Conservation (phyloP, 2,797 vertebrate genomes). For the Danio aesculapii region DNA sequence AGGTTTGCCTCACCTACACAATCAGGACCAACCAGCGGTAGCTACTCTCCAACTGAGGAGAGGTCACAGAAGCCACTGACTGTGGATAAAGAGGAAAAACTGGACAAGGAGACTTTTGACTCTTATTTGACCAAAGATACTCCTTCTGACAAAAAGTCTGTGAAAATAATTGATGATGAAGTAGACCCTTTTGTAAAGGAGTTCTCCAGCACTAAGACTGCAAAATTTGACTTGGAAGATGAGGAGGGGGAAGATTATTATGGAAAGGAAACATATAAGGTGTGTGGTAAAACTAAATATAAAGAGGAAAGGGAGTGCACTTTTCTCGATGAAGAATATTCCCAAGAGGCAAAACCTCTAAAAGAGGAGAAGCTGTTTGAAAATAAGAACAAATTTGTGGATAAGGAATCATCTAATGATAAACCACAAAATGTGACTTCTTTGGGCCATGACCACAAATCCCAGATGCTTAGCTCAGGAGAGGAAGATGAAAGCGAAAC, state of each 20-base stretch:
- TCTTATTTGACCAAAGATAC: slow-evolving; percentile 65
- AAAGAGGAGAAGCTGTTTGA: slow-evolving; percentile 63
- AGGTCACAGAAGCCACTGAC: slow-evolving; percentile 77
- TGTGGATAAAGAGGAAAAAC: slow-evolving; percentile 69
- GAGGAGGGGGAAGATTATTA: slow-evolving; percentile 74
- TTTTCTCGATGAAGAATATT: slow-evolving; percentile 89
- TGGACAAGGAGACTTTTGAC: slow-evolving; percentile 58
- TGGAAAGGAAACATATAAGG: slow-evolving; percentile 72
- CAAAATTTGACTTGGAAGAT: slow-evolving; percentile 73
- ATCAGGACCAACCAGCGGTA: slow-evolving; percentile 91
- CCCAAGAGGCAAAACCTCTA: slow-evolving; percentile 73
- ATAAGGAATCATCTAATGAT: slow-evolving; percentile 47
- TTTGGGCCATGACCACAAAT: slow-evolving; percentile 65
- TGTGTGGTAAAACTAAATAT: slow-evolving; percentile 80
- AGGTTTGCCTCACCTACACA: slow-evolving; percentile 94
- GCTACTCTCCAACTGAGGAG: slow-evolving; percentile 94
- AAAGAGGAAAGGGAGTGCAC: slow-evolving; percentile 90
- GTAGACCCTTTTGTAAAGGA: slow-evolving; percentile 63
- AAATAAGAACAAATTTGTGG: slow-evolving; percentile 55
- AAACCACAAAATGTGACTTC: slow-evolving; percentile 63
- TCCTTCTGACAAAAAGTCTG: slow-evolving; percentile 51
- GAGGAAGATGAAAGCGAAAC: slow-evolving; percentile 73
- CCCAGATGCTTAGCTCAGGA: slow-evolving; percentile 72
- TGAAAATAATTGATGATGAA: slow-evolving; percentile 51
- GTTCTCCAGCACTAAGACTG: slow-evolving; percentile 66